phyloP scores from a whole-genome alignment of 2,888 invertebrate genomes.

The Macaria liturata region DNA sequence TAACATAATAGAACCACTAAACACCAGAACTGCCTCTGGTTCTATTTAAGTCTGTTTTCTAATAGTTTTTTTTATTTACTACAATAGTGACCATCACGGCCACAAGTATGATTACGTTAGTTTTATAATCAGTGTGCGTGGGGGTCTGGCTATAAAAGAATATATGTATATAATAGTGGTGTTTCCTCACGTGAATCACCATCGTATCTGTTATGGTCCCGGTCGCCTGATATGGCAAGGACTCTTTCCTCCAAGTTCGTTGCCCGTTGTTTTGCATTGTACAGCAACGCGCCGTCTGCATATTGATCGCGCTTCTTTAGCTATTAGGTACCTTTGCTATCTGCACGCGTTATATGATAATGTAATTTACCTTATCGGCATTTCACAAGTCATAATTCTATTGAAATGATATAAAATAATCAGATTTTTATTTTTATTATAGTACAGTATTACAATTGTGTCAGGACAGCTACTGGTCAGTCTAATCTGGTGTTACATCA shows the following conservation, averaged over 20 bases:
- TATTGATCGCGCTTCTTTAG: constrained; percentile 54
- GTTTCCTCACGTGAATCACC: constrained; percentile 59
- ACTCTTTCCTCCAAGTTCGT: constrained; percentile 72
- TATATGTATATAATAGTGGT: too few relatives aligned
- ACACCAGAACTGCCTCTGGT: constrained; percentile 5
- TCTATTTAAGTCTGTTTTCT: constrained; percentile 1
- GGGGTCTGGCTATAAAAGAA: constrained; percentile 45
- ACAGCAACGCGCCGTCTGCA: constrained; percentile 68
- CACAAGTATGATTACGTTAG: constrained; percentile 26
- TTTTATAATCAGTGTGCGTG: constrained; percentile 35
- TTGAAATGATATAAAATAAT: not conserved
- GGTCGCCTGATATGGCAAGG: constrained; percentile 64
- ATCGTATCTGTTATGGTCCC: constrained; percentile 52
- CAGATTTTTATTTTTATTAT: not conserved
- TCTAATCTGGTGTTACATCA: constrained; percentile 19
- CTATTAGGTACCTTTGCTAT: constrained; percentile 32
- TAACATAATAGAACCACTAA: constrained; percentile 8
- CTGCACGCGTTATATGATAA: constrained; percentile 8
- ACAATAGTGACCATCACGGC: constrained; percentile 14
- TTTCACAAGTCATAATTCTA: not conserved
- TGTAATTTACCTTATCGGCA: not conserved
- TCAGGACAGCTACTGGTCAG: constrained; percentile 3
- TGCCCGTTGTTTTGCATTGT: constrained; percentile 74
- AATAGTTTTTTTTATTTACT: constrained; percentile 17
- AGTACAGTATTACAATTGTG: too few relatives aligned